phyloP scores from a whole-genome alignment of 2,888 invertebrate genomes.

The Drosophila hawaiiensis region DNA sequence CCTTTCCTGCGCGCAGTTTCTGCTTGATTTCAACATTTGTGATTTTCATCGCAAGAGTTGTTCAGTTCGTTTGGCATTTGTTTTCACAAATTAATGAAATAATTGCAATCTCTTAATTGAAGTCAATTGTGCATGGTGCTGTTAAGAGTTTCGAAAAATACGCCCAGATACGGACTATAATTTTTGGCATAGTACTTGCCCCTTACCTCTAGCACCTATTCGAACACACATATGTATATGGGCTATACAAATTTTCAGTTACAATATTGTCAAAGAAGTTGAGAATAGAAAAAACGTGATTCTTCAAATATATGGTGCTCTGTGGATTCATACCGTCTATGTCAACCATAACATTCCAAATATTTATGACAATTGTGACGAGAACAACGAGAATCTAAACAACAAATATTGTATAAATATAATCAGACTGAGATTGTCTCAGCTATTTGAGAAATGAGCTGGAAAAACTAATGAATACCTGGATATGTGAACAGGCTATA shows the following conservation, averaged over 20 bases:
- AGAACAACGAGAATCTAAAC: neutral
- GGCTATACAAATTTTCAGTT: neutral
- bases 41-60: slow-evolving; percentile 51
- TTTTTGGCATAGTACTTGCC: neutral
- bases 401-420: neutral
- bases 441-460: neutral
- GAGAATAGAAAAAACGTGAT: neutral
- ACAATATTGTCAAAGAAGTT: neutral
- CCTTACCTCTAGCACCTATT: neutral
- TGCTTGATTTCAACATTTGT: slow-evolving; percentile 32
- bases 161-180: slow-evolving; percentile 2
- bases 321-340: neutral
- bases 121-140: slow-evolving; percentile 59
- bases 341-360: neutral
- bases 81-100: slow-evolving; percentile 71
- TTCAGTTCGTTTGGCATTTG: slow-evolving; percentile 48
- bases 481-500: neutral
- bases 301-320: neutral
- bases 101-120: slow-evolving; percentile 76
- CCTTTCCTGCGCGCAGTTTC: slow-evolving; percentile 5
- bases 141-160: slow-evolving; percentile 12
- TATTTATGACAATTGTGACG: neutral
- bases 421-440: neutral
- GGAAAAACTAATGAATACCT: neutral
- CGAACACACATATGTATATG: neutral